phyloP scores from a whole-genome alignment of 2,113 vertebrate genomes.

The Saccopteryx leptura region DNA sequence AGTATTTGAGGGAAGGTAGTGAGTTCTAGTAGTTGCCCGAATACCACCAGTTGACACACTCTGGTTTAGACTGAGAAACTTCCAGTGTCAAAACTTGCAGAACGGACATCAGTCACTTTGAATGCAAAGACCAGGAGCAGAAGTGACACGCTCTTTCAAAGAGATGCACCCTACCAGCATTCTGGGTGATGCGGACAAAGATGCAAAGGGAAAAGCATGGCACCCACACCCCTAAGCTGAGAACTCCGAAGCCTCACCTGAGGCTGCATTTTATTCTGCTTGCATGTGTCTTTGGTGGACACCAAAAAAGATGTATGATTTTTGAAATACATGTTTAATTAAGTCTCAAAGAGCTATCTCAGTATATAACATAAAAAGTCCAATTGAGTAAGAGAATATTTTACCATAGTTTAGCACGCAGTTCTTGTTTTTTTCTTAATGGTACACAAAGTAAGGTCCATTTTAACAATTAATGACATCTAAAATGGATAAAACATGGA shows the following conservation, averaged over 20 bases:
- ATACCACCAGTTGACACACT: background rate
- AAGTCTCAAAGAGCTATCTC: background rate
- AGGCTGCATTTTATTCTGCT: background rate
- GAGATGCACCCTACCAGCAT: background rate
- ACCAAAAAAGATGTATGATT: background rate
- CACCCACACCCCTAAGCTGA: background rate
- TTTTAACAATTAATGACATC: background rate
- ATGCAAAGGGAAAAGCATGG: background rate
- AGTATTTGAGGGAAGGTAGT: background rate
- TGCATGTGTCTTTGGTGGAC: background rate
- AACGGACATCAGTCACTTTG: background rate
- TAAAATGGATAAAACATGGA: background rate
- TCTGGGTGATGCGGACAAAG: background rate
- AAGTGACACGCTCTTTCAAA: background rate
- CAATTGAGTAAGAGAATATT: background rate
- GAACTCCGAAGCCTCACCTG: background rate
- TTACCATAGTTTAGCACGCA: background rate
- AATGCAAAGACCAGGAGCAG: background rate
- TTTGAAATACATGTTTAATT: background rate
- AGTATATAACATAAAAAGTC: slow-evolving; percentile 11
- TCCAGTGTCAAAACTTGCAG: background rate
- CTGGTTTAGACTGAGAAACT: background rate
- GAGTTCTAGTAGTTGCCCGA: background rate
- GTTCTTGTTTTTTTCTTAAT: slow-evolving; percentile 7
- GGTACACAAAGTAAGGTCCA: background rate